Conservation (phyloP, 2,888 invertebrate species). For the Ophion obscuratus region DNA sequence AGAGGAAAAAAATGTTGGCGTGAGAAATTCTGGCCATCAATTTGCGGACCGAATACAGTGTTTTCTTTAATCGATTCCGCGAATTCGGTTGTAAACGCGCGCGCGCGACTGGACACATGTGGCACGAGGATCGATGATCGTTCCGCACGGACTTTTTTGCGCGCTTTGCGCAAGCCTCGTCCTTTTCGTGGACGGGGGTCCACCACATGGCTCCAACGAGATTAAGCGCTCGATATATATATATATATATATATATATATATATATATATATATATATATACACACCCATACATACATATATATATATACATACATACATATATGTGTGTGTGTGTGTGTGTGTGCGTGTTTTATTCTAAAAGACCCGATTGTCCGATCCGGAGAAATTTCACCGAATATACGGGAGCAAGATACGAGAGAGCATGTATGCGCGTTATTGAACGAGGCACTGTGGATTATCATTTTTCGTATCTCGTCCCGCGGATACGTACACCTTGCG, state of each 20-base stretch:
- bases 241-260: background rate
- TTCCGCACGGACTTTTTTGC: slow-evolving; percentile 6
- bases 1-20: slow-evolving; percentile 5
- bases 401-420: background rate
- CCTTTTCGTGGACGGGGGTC: background rate
- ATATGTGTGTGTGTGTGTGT: too few species aligned
- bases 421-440: slow-evolving; percentile 1
- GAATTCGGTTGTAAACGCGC: background rate
- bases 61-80: slow-evolving; percentile 49
- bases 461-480: slow-evolving; percentile 25
- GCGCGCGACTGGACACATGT: slow-evolving; percentile 28
- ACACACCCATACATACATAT: too few species aligned
- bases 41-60: slow-evolving; percentile 25
- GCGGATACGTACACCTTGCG: background rate
- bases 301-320: too few species aligned
- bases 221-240: too few species aligned
- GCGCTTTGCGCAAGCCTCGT: background rate
- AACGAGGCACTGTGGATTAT: slow-evolving; percentile 27
- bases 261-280: too few species aligned
- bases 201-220: slow-evolving; percentile 29
- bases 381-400: slow-evolving; percentile 3
- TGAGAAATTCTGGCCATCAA: slow-evolving; percentile 41
- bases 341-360: background rate
- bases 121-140: slow-evolving; percentile 29
- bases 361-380: slow-evolving; percentile 46